Conservation (phyloP, 2,797 vertebrate genomes). For the Trichosurus vulpecula region DNA sequence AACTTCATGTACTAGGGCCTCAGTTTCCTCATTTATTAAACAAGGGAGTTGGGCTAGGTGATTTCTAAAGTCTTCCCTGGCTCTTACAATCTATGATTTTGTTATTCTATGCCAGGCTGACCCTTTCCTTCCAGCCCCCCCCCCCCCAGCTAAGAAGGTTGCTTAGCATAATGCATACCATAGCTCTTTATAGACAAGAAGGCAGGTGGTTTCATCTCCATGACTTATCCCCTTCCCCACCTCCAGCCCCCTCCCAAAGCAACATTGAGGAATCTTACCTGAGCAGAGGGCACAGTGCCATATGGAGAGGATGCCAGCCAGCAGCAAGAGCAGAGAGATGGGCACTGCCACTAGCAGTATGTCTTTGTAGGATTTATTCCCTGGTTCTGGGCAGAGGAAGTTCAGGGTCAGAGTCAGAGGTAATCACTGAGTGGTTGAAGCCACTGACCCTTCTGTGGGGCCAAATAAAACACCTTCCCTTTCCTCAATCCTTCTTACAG, state of each 20-base stretch:
- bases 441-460: not conserved
- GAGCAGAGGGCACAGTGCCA: constrained; percentile 57
- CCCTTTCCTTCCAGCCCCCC: not conserved
- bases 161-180: not conserved
- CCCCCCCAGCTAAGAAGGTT: not conserved
- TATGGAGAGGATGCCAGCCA: constrained; percentile 46
- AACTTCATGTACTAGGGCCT: not conserved
- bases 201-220: not conserved
- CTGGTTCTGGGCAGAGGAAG: constrained; percentile 13
- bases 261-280: constrained; percentile 51
- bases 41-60: not conserved
- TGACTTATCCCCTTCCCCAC: not conserved
- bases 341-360: constrained; percentile 68
- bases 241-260: no score
- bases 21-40: not conserved
- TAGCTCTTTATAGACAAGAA: not conserved
- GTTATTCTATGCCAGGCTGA: not conserved
- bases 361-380: constrained; percentile 65
- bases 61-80: not conserved
- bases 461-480: not conserved
- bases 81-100: not conserved
- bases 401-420: constrained; percentile 4
- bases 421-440: not conserved
- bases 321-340: constrained; percentile 39
- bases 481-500: not conserved